phyloP scores from a whole-genome alignment of 2,797 vertebrate genomes.

The Oryzias dopingdopingensis region DNA sequence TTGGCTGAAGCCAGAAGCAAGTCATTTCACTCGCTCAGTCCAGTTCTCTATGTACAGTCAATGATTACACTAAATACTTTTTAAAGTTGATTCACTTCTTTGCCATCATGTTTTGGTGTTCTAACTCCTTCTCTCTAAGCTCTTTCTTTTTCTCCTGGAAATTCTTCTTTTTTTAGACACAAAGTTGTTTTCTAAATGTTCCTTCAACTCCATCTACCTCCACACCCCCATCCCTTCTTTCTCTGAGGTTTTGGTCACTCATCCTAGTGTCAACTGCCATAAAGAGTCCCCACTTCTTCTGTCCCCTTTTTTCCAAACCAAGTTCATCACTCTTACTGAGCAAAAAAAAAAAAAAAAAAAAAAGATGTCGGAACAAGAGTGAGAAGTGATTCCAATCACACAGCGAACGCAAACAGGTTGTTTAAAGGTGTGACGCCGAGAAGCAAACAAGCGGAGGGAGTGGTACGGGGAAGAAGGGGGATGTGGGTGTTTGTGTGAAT shows the following conservation, averaged over 20 bases:
- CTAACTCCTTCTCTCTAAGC: neutral
- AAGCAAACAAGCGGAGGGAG: constrained; percentile 32
- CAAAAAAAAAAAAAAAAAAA: no score
- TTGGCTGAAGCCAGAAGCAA: no score
- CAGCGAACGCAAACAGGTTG: constrained; percentile 56
- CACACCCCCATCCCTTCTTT: constrained; percentile 26
- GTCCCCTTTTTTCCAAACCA: constrained; percentile 9
- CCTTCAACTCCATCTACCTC: constrained; percentile 10
- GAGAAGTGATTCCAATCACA: constrained; percentile 10
- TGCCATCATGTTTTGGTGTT: no score
- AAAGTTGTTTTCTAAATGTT: neutral
- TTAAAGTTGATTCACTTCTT: no score
- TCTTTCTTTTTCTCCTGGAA: neutral
- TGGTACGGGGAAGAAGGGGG: constrained; percentile 27
- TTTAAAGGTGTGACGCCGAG: constrained; percentile 52
- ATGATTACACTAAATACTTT: neutral
- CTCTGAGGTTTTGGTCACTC: constrained; percentile 55
- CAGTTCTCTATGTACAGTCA: neutral
- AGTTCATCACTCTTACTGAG: constrained; percentile 1
- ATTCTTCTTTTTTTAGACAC: neutral
- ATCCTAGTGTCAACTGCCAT: constrained; percentile 48
- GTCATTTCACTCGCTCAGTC: no score
- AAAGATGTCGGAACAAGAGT: neutral
- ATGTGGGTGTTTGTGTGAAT: constrained; percentile 21
- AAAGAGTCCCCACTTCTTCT: constrained; percentile 26